A percentile compares a stretch with the other conserved stretches of the same genome.
Evolutionary conservation across 53 echinoderm and acorn worm species (phyloP).

Genomic region (Henricia sp.): DNA sequence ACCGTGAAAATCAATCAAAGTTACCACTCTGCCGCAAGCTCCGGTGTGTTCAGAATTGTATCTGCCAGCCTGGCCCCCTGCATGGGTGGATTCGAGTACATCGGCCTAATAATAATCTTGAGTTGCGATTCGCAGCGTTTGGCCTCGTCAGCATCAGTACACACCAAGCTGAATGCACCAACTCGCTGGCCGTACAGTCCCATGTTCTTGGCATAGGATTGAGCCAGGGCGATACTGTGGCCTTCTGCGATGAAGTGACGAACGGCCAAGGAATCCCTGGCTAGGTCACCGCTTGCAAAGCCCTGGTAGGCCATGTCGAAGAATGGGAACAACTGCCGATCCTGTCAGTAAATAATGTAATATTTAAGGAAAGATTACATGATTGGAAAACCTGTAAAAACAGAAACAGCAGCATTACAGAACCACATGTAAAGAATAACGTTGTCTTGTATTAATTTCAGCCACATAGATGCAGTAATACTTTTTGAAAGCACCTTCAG

Average conservation of each 20-base stretch:
- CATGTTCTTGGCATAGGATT: conserved; percentile 98
- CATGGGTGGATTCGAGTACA: conserved; percentile 96
- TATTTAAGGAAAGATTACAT: too few relatives aligned
- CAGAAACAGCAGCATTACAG: too few relatives aligned
- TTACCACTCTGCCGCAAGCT: conserved; percentile 82
- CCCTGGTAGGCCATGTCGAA: conserved; percentile 99
- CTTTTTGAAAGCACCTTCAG: too few relatives aligned
- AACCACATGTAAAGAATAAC: too few relatives aligned
- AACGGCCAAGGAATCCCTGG: conserved; percentile 82
- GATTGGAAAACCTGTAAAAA: too few relatives aligned
- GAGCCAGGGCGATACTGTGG: conserved; percentile 81
- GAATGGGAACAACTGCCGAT: conserved; percentile 83
- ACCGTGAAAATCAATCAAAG: conserved; percentile 21
- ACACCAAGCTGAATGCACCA: conserved; percentile 86
- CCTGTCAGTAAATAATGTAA: conserved; percentile 58
- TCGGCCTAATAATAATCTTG: conserved; percentile 96
- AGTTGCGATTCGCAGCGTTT: conserved; percentile 93
- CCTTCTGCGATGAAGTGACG: conserved; percentile 84
- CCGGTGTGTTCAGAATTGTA: conserved; percentile 88
- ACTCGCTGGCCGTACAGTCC: conserved; percentile 95
- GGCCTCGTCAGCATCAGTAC: conserved; percentile 83
- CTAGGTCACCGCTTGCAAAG: conserved; percentile 90
- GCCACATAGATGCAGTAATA: too few relatives aligned
- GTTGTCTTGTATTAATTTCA: too few relatives aligned
- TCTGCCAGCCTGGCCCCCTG: conserved; percentile 87